Percentiles rank a stretch among this genome's conserved stretches.
These are phyloP conservation scores for Chiloscyllium punctatum DNA, from an alignment of 2,797 vertebrate species.

Conservation along the genomic window DNA sequence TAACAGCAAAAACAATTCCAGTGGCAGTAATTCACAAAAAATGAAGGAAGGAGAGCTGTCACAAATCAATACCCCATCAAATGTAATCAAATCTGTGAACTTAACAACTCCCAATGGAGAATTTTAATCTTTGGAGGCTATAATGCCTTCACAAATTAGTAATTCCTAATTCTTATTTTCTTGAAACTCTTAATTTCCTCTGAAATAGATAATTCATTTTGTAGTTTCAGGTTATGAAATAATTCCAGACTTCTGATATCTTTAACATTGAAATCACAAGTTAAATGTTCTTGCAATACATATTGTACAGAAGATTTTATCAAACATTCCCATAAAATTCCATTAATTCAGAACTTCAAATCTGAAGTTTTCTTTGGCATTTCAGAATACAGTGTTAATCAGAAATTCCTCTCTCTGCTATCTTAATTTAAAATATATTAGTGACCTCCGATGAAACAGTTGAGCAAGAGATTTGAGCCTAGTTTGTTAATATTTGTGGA, in stretches of 20 bases:
- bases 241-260: background rate
- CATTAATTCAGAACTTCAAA: background rate
- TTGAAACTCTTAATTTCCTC: constrained; percentile 5
- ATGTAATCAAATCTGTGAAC: constrained; percentile 46
- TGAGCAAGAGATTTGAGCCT: background rate
- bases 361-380: background rate
- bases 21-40: constrained; percentile 74
- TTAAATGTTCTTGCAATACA: background rate
- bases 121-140: constrained; percentile 42
- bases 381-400: background rate
- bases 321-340: background rate
- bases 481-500: background rate
- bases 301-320: background rate
- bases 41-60: constrained; percentile 60
- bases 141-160: constrained; percentile 44
- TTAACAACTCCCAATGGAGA: constrained; percentile 52
- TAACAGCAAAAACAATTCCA: constrained; percentile 80
- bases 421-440: background rate
- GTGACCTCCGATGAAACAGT: background rate
- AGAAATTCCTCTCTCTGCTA: background rate
- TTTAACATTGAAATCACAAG: background rate
- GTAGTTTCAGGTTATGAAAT: background rate
- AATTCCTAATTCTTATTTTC: constrained; percentile 38
- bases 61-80: constrained; percentile 40
- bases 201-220: background rate